A percentile compares a stretch with the other conserved stretches of the same genome.
Evolutionary conservation across 2,113 vertebrate genomes (phyloP).

Genomic region (Pionites leucogaster): DNA sequence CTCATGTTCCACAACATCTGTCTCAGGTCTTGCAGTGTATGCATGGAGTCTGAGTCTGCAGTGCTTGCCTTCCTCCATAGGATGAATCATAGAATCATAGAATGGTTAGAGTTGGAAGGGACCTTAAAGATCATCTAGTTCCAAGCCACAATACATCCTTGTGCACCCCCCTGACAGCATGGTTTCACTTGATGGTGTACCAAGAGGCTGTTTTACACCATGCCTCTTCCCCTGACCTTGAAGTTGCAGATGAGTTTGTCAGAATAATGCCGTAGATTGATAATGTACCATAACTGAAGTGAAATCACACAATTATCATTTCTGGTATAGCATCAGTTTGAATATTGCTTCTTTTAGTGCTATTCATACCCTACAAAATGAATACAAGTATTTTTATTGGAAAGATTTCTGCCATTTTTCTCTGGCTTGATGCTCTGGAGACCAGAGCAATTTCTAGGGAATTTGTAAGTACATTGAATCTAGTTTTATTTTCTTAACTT

Average conservation of each 20-base stretch:
- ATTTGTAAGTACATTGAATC: background rate
- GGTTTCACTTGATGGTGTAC: background rate
- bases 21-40: background rate
- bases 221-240: background rate
- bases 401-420: background rate
- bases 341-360: background rate
- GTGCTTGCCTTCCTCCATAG: background rate
- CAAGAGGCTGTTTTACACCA: rapidly evolving
- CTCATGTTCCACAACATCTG: background rate
- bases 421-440: background rate
- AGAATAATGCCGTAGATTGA: background rate
- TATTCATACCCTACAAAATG: background rate
- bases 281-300: background rate
- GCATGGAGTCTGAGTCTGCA: background rate
- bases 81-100: background rate
- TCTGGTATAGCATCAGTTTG: background rate
- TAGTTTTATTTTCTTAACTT: background rate
- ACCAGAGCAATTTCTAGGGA: background rate
- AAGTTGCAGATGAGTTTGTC: background rate
- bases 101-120: background rate
- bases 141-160: background rate
- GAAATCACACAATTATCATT: background rate
- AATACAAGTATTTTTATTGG: background rate
- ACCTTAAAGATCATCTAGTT: background rate
- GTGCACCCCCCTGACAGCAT: rapidly evolving